Evolutionary conservation across 2,113 vertebrate species (phyloP).

Genomic region (Aplodontia rufa): DNA sequence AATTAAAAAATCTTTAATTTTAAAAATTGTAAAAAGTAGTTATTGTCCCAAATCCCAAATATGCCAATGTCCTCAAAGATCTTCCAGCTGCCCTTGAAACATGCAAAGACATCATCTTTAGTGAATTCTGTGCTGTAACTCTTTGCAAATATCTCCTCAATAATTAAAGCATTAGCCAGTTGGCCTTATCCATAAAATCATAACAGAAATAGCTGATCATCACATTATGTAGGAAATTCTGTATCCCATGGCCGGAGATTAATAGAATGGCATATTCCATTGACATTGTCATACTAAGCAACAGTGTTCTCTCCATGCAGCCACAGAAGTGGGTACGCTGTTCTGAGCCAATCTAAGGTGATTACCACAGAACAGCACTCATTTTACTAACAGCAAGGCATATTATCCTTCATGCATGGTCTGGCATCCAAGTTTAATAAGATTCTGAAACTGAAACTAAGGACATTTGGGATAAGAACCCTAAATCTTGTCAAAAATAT

Average conservation of each 20-base stretch:
- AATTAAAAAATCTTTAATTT: background rate
- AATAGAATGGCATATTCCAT: constrained; percentile 73
- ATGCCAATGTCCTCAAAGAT: background rate
- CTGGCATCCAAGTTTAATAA: constrained; percentile 68
- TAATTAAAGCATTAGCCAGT: constrained; percentile 77
- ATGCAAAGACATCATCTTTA: constrained; percentile 39
- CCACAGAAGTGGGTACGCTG: constrained; percentile 72
- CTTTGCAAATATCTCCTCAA: constrained; percentile 64
- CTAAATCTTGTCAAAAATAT: constrained; percentile 45
- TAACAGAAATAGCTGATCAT: constrained; percentile 69
- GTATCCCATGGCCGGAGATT: constrained; percentile 71
- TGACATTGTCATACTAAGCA: constrained; percentile 73
- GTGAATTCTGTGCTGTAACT: constrained; percentile 51
- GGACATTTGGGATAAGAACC: constrained; percentile 65
- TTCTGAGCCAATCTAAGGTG: constrained; percentile 77
- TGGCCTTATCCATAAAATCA: constrained; percentile 73
- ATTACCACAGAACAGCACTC: constrained; percentile 69
- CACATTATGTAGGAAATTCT: constrained; percentile 69
- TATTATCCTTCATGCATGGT: constrained; percentile 78
- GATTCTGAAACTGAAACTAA: constrained; percentile 75
- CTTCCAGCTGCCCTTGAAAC: constrained; percentile 44
- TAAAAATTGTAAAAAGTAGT: background rate
- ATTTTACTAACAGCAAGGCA: constrained; percentile 76
- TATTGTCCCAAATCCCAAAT: background rate
- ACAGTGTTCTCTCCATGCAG: constrained; percentile 62